Base-by-base conservation (phyloP, 1,140 invertebrate genomes). In the Eufriesea mexicana region DNA sequence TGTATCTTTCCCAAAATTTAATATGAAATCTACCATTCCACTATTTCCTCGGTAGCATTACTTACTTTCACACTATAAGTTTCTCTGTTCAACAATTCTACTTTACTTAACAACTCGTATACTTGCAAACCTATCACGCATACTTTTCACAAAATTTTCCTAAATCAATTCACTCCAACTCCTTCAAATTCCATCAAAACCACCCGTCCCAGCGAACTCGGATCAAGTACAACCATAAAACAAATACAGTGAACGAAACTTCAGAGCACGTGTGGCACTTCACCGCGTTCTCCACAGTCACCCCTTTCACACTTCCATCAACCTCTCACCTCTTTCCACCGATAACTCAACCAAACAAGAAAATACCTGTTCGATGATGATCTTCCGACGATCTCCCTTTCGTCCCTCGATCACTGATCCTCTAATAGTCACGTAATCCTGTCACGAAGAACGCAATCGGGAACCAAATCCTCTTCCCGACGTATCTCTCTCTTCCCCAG, bases 341-440 rank as follows among this genome's bases (percentile, higher is more conserved):
- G 45, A 42, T 18, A 42, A 45, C 18, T 20, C 7, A n/a, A 23
- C 5, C 16, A 59, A 20, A 59, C 14, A 5, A n/a, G 8, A 49
- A 62, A 75, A 61, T 75, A 75, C 73, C 73, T 75, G 73, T 49
- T 49, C 8, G 5, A 75, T 20, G n/a, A 35, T 62, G 42, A 5
- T 10, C 49, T 28, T 18, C 2, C 35, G 12, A 18, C 1, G 18
- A 28, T 61, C 59, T 12, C 10, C 8, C 14, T 5, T 4, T 42
- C 14, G 10, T 25, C 49, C 4, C 4, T 2, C 18, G 20, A 49
- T 62, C 14, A 49, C 25, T 28, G n/a, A n/a, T 42, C 18, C 20
- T 61, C n/a, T 35, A 35, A 35, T 7, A 28, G 28, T 64, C 62
- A 64, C 67, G 68, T 71, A 49, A 49, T 75, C 73, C 45, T 28